Evolutionary conservation across 1,140 invertebrate genomes (phyloP).

Genomic region (Copidosoma floridanum): DNA sequence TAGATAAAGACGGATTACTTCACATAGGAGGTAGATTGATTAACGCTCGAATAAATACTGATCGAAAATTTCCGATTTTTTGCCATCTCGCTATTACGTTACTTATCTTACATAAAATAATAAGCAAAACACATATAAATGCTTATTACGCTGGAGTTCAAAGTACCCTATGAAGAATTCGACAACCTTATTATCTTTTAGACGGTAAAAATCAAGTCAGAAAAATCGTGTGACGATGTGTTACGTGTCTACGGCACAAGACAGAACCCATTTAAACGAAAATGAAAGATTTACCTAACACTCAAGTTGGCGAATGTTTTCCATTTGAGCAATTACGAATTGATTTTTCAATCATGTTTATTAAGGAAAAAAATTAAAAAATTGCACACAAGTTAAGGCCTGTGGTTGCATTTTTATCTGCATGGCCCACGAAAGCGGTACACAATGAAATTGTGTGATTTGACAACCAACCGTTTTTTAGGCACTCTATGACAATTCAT

Average conservation of each 20-base stretch:
- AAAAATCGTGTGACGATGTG: conserved; percentile 13
- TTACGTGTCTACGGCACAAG: conserved; percentile 7
- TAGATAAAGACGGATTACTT: conserved; percentile 41
- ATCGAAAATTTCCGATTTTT: conserved; percentile 44
- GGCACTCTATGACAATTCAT: background rate
- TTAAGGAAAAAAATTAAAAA: conserved; percentile 32
- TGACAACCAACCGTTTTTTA: background rate
- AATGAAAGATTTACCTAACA: conserved; percentile 15
- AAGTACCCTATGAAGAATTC: conserved; percentile 10
- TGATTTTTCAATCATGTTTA: conserved; percentile 38
- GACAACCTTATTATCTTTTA: conserved; percentile 28
- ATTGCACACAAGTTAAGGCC: background rate
- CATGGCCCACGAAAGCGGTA: conserved; percentile 30
- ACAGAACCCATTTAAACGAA: conserved; percentile 1
- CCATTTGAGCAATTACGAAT: conserved; percentile 24
- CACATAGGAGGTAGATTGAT: conserved; percentile 47
- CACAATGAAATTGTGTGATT: conserved; percentile 23
- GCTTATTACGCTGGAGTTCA: conserved; percentile 42
- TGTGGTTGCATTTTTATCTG: conserved; percentile 24
- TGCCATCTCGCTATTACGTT: conserved; percentile 32
- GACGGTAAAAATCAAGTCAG: conserved; percentile 24
- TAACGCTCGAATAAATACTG: conserved; percentile 33
- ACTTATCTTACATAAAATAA: conserved; percentile 24
- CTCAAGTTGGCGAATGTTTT: conserved; percentile 4
- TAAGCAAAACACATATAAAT: conserved; percentile 4